Base-by-base conservation (phyloP, 2,113 vertebrate species). In the Channa argus region DNA sequence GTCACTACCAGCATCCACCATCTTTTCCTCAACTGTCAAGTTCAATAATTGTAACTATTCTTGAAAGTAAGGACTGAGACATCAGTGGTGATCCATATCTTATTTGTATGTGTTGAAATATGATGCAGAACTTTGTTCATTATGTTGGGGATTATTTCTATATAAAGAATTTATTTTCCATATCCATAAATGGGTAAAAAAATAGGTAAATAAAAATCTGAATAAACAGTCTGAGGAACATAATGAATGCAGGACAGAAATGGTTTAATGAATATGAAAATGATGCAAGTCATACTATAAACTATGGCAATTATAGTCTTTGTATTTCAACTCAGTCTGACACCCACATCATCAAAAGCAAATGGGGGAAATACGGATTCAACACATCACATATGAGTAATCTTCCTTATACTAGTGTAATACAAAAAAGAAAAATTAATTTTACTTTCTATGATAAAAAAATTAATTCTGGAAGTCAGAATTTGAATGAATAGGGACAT, bases 41-140 rank as follows among this genome's bases (percentile, higher is more conserved):
- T 89, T 84, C 82, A 86, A 87, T 86, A 61, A 70, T 13, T 63
- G 56, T 75, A 56, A 82, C 71, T 58, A 74, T 44, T 79, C 60
- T 73, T 80, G 55, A 87, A 75, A 63, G 77, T 54, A 65, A 69
- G 54, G 56, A 53, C 52, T 8, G 50, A 74, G 56, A 83, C 51
- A 58, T 60, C 50, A 63, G 60, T 59, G 5, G 41, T 55, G 56
- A 49, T 41, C 15, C 60, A 5, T 10, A 38, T 34, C 46, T 36
- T 56, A 55, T 66, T 64, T 63, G 51, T 58, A 34, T 63, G 58
- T 50, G 52, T 12, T 13, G 53, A 14, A n/a, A 34, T 24, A 44
- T 9, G 36, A 15, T 36, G n/a, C 50, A 33, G 33, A 43, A 72
- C 8, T 14, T 43, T 54, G 46, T 39, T 5, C 33, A n/a, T 33